Evolutionary conservation across 2,888 invertebrate species (phyloP), one percentile per base, ranked within the genome.

Genomic region (Sesia apiformis): DNA sequence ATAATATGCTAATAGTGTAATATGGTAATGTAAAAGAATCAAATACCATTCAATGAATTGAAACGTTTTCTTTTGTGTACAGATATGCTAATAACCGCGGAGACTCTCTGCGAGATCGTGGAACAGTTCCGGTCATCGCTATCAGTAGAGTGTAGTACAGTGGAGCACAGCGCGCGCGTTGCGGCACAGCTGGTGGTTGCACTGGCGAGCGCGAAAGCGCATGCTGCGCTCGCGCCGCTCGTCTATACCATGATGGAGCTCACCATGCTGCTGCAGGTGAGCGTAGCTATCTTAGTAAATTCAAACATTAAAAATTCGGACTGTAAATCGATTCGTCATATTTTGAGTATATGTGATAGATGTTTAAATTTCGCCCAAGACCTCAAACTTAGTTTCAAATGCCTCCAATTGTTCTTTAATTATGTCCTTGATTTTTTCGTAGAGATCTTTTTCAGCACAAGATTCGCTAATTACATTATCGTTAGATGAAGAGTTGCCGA

Each of bases 41-140:
- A 23, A 23, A 23, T 23, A 23, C 23, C 23, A 23, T 23, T 23
- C 23, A 23, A 23, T 23, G 1, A 23, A 23, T 1, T 23, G 1
- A 23, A 23, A 1, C 23, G 53, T 50, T 52, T 49, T 40, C 5
- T 23, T 38, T 50, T n/a, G 39, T 4, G 61, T 56, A 0, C 66
- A 79, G 79, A 76, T 38, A 56, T 69, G 40, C 52, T 73, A 43
- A 64, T 73, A 40, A 69, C 70, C 58, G 51, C 51, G 1, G 55
- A 51, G 1, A 64, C 69, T 3, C 67, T 70, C 6, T 40, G 59
- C 0, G 49, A 50, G 0, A 63, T 72, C 40, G 57, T 69, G 57
- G 56, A 43, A 40, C 56, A 57, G 49, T 55, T 69, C 52, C 60
- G 63, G 57, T 57, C 46, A 39, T 61, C 65, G 38, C 58, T 68